phyloP scores from a whole-genome alignment of 2,797 vertebrate genomes.

The Erithacus rubecula region DNA sequence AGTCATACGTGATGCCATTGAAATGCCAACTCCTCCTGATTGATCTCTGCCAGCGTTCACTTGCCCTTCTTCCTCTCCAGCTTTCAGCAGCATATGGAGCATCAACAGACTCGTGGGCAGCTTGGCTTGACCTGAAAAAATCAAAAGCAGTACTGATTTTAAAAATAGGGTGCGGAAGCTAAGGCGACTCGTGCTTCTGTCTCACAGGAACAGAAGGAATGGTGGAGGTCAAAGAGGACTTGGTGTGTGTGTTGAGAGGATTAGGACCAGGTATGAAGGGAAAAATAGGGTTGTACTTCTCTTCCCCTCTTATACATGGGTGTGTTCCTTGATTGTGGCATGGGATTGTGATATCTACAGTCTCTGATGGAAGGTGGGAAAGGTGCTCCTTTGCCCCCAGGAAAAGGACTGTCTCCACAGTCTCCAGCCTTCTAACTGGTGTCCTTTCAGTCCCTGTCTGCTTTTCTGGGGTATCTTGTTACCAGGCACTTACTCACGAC shows the following conservation, averaged over 20 bases:
- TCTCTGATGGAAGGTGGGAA: background rate
- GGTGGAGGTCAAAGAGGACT: background rate
- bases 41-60: constrained; percentile 11
- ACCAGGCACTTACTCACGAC: background rate
- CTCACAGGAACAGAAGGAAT: background rate
- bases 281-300: background rate
- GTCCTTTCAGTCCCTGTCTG: background rate
- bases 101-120: constrained; percentile 22
- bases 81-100: constrained; percentile 42
- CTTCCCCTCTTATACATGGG: background rate
- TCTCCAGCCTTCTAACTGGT: background rate
- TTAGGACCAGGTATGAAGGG: background rate
- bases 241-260: background rate
- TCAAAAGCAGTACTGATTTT: constrained; percentile 23
- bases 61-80: constrained; percentile 39
- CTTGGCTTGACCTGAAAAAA: constrained; percentile 52
- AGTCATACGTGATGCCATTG: background rate
- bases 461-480: background rate
- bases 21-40: background rate
- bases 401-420: fast-evolving
- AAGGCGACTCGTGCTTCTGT: background rate
- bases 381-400: background rate
- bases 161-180: constrained; percentile 37
- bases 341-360: background rate
- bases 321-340: background rate